Base-by-base conservation (phyloP, 2,888 invertebrate species). In the Lissonota sp. region DNA sequence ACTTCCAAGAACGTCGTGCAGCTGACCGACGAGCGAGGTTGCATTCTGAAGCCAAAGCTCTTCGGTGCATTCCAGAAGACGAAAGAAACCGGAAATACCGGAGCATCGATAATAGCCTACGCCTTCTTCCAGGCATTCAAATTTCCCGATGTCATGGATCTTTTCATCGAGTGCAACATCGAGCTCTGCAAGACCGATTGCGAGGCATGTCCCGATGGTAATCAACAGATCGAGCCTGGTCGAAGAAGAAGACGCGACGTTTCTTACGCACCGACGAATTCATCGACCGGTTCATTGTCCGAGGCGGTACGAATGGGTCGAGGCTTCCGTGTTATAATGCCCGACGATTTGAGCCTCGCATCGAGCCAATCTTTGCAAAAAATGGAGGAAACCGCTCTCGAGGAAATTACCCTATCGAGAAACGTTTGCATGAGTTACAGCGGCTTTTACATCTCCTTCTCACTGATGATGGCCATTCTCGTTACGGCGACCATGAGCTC, bases 41-140 rank as follows among this genome's bases (percentile, higher is more conserved):
- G 97, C 87, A 95, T 97, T 0, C 90, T 96, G 5, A 96, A 97
- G 89, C 96, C 96, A 0, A 97, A 97, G 92, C 92, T 97, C 2
- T 96, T 97, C 88, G 97, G 97, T 0, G 94, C 96, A 0, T 97
- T 97, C 95, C 96, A 96, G 90, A 97, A 96, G 90, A 96, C 96
- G 0, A 94, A 94, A 85, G 95, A 96, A 2, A 96, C 96, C 4
- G 95, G 95, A 53, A 95, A 95, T 82, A 95, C 95, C 0, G 96
- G 96, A 16, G 96, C 96, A 6, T 95, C 96, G 4, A 94, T 97
- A 26, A 95, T 97, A 39, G 96, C 96, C 0, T 97, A 94, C 86
- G 96, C 97, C 0, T 96, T 94, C 93, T 96, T 97, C 93, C 96
- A 95, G 89, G 96, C 96, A 0, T 96, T 96, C 92, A 97, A 97